These are phyloP conservation scores for Gorsachius goisagi DNA, from an alignment of 2,113 vertebrate genomes.

Conservation along the genomic window DNA sequence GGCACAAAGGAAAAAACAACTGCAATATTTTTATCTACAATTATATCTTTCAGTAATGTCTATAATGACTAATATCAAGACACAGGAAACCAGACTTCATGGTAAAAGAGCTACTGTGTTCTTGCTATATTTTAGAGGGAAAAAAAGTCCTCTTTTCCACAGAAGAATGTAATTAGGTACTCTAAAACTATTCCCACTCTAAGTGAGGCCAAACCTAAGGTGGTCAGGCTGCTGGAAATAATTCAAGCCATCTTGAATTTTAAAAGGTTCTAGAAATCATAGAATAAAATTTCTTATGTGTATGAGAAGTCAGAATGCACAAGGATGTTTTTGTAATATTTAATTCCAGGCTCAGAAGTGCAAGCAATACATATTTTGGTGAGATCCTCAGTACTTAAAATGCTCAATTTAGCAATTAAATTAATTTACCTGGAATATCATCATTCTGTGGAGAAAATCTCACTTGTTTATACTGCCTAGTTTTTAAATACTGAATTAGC, in stretches of 20 bases:
- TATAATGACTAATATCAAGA: neutral
- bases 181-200: neutral
- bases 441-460: neutral
- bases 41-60: neutral
- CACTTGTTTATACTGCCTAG: neutral
- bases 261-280: neutral
- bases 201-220: neutral
- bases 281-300: neutral
- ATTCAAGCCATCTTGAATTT: neutral
- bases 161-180: neutral
- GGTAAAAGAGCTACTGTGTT: neutral
- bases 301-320: neutral
- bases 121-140: neutral
- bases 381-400: neutral
- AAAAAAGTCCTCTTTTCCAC: neutral
- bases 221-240: neutral
- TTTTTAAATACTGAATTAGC: neutral
- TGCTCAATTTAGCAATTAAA: neutral
- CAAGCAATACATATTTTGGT: neutral
- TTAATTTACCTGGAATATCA: neutral
- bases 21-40: neutral
- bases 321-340: neutral
- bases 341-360: neutral
- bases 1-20: neutral
- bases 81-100: neutral